Evolutionary conservation across 2,113 vertebrate species (phyloP).

Genomic region (Nesoenas mayeri): DNA sequence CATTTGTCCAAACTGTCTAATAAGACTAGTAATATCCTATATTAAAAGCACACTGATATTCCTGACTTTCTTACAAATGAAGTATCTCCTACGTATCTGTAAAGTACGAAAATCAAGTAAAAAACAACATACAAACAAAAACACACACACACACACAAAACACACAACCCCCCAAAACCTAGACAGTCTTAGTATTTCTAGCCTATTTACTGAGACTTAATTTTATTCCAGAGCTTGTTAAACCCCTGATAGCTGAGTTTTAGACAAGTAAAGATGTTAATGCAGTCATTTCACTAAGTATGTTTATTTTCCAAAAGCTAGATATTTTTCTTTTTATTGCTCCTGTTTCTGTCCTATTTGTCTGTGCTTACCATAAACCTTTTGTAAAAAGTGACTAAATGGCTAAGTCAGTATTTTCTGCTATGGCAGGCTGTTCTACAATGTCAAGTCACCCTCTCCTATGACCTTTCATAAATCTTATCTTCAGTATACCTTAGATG

Average conservation of each 20-base stretch:
- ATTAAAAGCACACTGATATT: not conserved
- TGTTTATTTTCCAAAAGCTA: not conserved
- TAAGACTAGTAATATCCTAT: not conserved
- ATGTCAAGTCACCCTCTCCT: not conserved
- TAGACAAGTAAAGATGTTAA: not conserved
- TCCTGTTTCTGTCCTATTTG: not conserved
- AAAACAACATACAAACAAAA: not conserved
- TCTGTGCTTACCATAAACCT: not conserved
- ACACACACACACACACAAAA: not conserved
- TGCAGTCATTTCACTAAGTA: not conserved
- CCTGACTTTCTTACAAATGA: not conserved
- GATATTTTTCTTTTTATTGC: not conserved
- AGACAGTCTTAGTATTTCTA: not conserved
- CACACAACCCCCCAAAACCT: accelerated
- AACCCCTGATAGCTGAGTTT: not conserved
- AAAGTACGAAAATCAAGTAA: not conserved
- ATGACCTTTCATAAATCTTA: not conserved
- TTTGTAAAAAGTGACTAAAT: not conserved
- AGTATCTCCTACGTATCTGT: not conserved
- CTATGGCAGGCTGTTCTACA: not conserved
- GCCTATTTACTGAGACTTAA: not conserved
- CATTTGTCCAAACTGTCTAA: not conserved
- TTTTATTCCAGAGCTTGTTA: not conserved
- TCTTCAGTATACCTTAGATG: not conserved
- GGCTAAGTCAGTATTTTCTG: not conserved